Evolutionary conservation across 2,113 vertebrate genomes (phyloP).

Genomic region (Pogonocichla stellata): DNA sequence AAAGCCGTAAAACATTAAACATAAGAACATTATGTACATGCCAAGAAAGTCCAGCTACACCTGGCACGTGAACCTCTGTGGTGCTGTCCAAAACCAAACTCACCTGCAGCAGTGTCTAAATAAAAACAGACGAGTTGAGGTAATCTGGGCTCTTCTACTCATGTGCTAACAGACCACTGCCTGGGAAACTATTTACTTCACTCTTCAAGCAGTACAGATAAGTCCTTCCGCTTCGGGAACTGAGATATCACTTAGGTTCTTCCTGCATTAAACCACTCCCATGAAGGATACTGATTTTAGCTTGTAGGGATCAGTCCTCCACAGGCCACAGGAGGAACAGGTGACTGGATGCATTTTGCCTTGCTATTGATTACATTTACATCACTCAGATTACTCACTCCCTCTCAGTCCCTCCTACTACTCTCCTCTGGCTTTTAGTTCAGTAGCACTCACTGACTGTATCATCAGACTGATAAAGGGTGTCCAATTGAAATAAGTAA

Average conservation of each 20-base stretch:
- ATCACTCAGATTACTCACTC: neutral
- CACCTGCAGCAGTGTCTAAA: neutral
- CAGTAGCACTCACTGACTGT: neutral
- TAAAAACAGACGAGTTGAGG: neutral
- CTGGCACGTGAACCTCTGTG: accelerated
- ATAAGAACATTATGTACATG: neutral
- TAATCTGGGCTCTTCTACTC: neutral
- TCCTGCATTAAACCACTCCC: neutral
- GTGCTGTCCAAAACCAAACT: neutral
- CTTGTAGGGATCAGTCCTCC: neutral
- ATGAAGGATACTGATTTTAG: neutral
- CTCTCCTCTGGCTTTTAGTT: neutral
- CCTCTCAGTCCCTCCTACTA: neutral
- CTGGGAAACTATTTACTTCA: neutral
- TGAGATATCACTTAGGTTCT: neutral
- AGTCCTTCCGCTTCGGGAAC: neutral
- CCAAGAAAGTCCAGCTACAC: neutral
- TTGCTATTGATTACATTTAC: neutral
- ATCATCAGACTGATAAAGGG: constrained; percentile 32
- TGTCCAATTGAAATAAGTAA: constrained; percentile 2
- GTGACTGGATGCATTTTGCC: neutral
- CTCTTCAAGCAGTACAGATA: neutral
- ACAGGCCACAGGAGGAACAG: neutral
- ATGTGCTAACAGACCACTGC: neutral
- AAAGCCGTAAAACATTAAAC: neutral